Evolutionary conservation across 1,140 invertebrate species (phyloP), one percentile per base, ranked within the genome.

Genomic region (Vanessa tameamea): DNA sequence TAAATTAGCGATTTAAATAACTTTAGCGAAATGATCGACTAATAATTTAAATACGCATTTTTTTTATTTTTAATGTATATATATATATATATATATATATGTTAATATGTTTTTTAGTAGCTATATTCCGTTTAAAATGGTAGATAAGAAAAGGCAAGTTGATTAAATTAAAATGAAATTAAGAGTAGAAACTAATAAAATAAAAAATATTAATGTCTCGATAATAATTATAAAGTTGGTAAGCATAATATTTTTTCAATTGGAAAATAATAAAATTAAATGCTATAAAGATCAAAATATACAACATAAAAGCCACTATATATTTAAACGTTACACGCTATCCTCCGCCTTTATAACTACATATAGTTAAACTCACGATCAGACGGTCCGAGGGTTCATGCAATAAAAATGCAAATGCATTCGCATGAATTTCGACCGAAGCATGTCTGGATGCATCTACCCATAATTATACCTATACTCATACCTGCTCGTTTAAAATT

Each of bases 1-100:
- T 87, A 87, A 89, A 87, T 87, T 84, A 80, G 80, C 55, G 64
- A 63, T 72, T 81, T 75, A 73, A 82, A 84, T 85, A 82, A 82
- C 82, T 79, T 80, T 79, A 81, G 82, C 84, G 79, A 72, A 76
- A 76, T 82, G 81, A 77, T 77, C 53, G 63, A 76, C 64, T 67
- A 73, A 80, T 77, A 73, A 37, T 5, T 43, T 20, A 20, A 55
- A 55, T 55, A 55, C 5, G 9, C 16, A 61, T 61, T n/a, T 15
- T 31, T 37, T 61, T 37, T n/a, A 15, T 15, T 43, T 43, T 43
- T 43, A 43, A 43, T 43, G 48, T 51, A 20, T 20, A 20, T 20
- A 20, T 20, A 20, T 20, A 20, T 20, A 20, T 20, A 20, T 20
- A 31, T 31, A 51, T 51, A 51, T 51, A 51, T 14, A 15, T 51